These are phyloP conservation scores for Corythucha ciliata DNA, from an alignment of 2,888 invertebrate genomes.

Conservation along the genomic window DNA sequence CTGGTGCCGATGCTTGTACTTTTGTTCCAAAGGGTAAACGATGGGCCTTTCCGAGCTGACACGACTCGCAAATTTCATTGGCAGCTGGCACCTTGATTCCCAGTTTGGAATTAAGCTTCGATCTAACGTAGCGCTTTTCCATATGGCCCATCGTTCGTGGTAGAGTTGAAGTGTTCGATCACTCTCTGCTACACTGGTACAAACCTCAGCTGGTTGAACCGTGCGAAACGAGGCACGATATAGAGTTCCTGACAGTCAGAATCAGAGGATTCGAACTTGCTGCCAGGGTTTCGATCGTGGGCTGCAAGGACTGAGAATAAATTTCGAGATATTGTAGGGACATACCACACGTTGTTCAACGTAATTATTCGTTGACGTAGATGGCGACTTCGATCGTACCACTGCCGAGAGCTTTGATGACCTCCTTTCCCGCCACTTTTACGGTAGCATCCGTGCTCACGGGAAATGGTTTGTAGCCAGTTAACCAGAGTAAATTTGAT, in stretches of 20 bases:
- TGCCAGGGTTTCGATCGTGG: conserved; percentile 20
- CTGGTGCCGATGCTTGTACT: conserved; percentile 22
- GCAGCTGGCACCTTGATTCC: conserved; percentile 32
- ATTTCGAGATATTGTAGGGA: conserved; percentile 36
- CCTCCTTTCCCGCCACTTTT: not conserved
- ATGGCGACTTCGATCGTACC: conserved; percentile 15
- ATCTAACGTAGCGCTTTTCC: conserved; percentile 37
- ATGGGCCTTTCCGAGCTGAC: conserved; percentile 34
- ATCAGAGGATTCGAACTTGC: conserved; percentile 16
- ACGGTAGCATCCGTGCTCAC: conserved; percentile 7
- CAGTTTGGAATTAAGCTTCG: conserved; percentile 34
- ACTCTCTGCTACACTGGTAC: conserved; percentile 17
- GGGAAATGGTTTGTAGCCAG: conserved; percentile 12
- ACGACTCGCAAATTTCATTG: conserved; percentile 34
- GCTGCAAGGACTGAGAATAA: conserved; percentile 35
- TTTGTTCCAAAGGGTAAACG: conserved; percentile 29
- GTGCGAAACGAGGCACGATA: conserved; percentile 22
- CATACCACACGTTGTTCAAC: conserved; percentile 30
- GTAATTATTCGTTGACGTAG: conserved; percentile 12
- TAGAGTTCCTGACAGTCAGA: conserved; percentile 11
- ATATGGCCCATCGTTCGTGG: conserved; percentile 37
- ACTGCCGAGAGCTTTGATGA: conserved; percentile 15
- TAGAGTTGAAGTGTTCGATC: conserved; percentile 16
- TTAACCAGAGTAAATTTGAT: conserved; percentile 29
- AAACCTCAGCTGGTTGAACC: conserved; percentile 36